Evolutionary conservation across 2,888 invertebrate genomes (phyloP), one percentile per base, ranked within the genome.

Genomic region (Capitulum mitella): DNA sequence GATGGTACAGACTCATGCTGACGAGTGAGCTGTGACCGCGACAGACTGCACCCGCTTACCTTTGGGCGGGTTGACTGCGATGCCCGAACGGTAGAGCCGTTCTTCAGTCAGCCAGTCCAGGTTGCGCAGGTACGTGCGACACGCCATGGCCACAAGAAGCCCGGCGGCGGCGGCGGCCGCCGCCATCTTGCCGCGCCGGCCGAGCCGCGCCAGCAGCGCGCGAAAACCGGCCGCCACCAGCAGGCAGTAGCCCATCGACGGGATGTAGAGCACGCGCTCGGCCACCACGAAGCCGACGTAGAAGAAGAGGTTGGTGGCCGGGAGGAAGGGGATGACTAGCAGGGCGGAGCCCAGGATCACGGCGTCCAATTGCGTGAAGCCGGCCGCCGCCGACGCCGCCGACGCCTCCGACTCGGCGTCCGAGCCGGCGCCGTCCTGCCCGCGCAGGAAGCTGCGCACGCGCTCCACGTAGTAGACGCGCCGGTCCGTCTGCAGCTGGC

Each of bases 231-330:
- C 87, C 78, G 93, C 96, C 80, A 97, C 88, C 82, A 97, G 88
- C 83, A 98, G 89, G 87, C 97, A 97, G 87, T 93, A 94, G 78
- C 97, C 98, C 84, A 97, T 94, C 87, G 96, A 97, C 78, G 98
- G 97, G 86, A 98, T 90, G 88, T 98, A 98, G 82, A 98, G 89
- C 82, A 98, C 92, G 82, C 98, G 90, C 87, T 98, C 98, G 80
- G 98, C 98, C 79, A 98, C 93, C 83, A 98, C 98, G 87, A 98
- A 98, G 78, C 98, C 98, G 80, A 98, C 98, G 87, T 98, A 97
- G 88, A 97, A 97, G 87, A 98, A 92, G 83, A 97, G 88, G 89
- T 98, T 98, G 84, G 95, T 93, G 81, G 98, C 97, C 82, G 97
- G 98, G 84, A 98, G 89, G 88, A 97, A 98, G 81, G 98, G 97